Percentiles rank a stretch among this genome's conserved stretches.
phyloP scores from a whole-genome alignment of 64 coral and sea anemone species.

The Platygyra sinensis region DNA sequence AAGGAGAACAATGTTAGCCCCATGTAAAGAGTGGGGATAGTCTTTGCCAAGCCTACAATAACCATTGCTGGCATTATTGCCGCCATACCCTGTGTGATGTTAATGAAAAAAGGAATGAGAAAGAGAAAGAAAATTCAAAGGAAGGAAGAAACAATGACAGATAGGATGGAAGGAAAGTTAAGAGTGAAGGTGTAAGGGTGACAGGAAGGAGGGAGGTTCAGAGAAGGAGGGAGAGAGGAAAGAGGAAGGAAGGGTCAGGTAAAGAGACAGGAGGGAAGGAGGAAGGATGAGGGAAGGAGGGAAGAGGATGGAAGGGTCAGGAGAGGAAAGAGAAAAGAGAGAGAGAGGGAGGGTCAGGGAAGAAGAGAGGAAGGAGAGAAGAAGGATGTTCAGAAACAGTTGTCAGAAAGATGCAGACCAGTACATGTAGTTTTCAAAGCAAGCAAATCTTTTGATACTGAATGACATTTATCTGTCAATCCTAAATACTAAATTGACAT shows the following conservation, averaged over 20 bases:
- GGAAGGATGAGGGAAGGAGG: neutral
- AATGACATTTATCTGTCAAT: too few relatives aligned
- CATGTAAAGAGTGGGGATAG: conserved; percentile 70
- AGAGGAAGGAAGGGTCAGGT: too few relatives aligned
- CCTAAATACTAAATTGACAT: too few relatives aligned
- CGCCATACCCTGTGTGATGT: conserved; percentile 72
- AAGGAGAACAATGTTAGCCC: conserved; percentile 88
- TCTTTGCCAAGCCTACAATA: conserved; percentile 79
- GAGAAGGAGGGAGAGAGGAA: neutral
- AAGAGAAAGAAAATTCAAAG: neutral
- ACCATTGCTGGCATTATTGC: conserved; percentile 92
- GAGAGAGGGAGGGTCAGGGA: neutral
- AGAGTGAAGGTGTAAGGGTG: too few relatives aligned
- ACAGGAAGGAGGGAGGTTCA: too few relatives aligned
- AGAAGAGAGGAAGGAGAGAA: neutral
- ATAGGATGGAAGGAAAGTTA: too few relatives aligned
- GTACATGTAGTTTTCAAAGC: too few relatives aligned
- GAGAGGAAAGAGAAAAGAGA: neutral
- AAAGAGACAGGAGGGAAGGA: neutral
- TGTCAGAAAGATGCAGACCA: too few relatives aligned
- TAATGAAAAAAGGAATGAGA: neutral
- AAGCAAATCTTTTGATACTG: too few relatives aligned
- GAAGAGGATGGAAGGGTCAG: neutral
- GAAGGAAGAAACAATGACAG: too few relatives aligned
- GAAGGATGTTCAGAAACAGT: neutral